Conservation (phyloP, 2,113 vertebrate genomes). For the Notothenia coriiceps region DNA sequence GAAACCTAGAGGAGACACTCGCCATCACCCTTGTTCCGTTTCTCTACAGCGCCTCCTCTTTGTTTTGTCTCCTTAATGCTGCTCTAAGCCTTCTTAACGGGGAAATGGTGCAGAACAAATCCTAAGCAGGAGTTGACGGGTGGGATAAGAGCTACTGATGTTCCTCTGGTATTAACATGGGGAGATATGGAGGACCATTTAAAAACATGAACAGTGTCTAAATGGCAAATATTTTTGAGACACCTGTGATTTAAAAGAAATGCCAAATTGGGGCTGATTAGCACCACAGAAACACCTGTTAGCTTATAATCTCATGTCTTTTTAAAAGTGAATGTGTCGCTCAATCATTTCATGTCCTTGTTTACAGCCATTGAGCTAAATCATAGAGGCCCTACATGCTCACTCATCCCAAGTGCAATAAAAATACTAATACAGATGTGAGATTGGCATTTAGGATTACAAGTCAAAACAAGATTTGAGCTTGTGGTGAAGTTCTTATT, state of each 20-base stretch:
- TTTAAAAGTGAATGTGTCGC: neutral
- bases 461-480: neutral
- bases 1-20: constrained; percentile 43
- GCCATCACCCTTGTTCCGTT: constrained; percentile 56
- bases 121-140: constrained; percentile 75
- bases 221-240: neutral
- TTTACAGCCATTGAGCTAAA: neutral
- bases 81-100: constrained; percentile 79
- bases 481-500: neutral
- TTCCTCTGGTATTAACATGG: constrained; percentile 16
- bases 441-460: neutral
- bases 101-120: constrained; percentile 85
- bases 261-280: neutral
- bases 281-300: neutral
- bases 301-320: neutral
- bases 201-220: neutral
- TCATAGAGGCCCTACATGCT: neutral
- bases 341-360: neutral
- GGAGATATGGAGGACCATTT: constrained; percentile 10
- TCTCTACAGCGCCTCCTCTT: constrained; percentile 54
- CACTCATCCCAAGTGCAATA: neutral
- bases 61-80: constrained; percentile 77
- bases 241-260: neutral
- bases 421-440: neutral
- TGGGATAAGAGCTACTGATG: constrained; percentile 70